phyloP scores from a whole-genome alignment of 2,113 vertebrate genomes.

The Ceuthmochares aereus region DNA sequence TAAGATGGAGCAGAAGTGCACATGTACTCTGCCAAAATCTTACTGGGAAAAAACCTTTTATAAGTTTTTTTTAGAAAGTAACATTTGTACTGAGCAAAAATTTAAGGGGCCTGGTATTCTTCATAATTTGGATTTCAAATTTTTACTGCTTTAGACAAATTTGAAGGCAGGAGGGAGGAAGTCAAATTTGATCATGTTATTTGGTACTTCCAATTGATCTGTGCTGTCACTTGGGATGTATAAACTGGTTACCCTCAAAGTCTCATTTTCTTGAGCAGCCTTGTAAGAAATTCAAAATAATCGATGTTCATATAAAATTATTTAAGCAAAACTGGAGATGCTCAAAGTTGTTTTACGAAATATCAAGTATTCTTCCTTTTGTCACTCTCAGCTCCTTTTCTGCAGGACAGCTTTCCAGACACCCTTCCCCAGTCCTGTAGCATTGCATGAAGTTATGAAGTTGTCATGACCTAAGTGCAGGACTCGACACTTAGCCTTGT shows the following conservation, averaged over 20 bases:
- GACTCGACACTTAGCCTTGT: too few relatives aligned
- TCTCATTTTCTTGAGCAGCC: neutral
- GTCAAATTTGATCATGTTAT: neutral
- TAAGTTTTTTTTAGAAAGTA: neutral
- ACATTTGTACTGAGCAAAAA: neutral
- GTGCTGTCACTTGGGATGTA: neutral
- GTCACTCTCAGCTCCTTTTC: too few relatives aligned
- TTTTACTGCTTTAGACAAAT: neutral
- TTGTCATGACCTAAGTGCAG: too few relatives aligned
- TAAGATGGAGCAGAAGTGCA: neutral
- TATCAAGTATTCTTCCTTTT: neutral
- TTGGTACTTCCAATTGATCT: neutral
- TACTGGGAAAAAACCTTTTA: neutral
- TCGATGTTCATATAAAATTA: neutral
- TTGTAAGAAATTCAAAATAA: neutral
- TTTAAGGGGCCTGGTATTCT: neutral
- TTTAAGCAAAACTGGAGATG: neutral
- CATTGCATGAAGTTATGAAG: too few relatives aligned
- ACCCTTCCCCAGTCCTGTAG: too few relatives aligned
- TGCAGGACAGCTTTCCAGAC: too few relatives aligned
- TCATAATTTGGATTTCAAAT: neutral
- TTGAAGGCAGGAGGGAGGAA: neutral
- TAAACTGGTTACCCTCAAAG: neutral
- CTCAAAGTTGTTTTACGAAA: neutral
- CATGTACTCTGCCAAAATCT: neutral